phyloP scores from a whole-genome alignment of 2,797 vertebrate species.

The Spinus olivaceus region DNA sequence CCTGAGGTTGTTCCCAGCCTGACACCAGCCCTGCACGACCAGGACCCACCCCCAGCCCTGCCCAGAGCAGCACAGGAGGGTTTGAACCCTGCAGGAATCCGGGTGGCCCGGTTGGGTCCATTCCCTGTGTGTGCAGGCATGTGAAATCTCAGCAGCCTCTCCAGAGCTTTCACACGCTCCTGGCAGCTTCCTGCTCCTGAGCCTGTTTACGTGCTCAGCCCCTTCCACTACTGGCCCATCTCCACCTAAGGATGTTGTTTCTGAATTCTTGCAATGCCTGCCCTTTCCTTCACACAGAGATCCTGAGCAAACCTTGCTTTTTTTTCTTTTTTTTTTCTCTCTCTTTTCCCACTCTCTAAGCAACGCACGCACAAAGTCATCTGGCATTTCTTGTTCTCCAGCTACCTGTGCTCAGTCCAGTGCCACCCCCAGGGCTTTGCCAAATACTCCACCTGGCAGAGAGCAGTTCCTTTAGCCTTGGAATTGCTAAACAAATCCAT shows the following conservation, averaged over 20 bases:
- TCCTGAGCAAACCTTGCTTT: background rate
- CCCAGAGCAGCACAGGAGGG: rapidly evolving
- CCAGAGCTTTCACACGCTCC: background rate
- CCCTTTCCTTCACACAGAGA: background rate
- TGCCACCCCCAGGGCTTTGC: background rate
- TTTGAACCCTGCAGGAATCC: constrained; percentile 12
- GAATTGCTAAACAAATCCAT: background rate
- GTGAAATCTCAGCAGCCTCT: background rate
- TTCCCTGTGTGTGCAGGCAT: background rate
- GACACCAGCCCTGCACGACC: rapidly evolving
- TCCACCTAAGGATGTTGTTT: constrained; percentile 40
- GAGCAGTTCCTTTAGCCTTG: background rate
- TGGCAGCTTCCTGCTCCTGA: background rate
- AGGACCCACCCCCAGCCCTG: background rate
- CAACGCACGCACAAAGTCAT: background rate
- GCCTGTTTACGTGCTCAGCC: background rate
- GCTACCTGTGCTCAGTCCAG: background rate
- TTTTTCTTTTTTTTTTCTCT: background rate
- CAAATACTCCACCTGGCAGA: background rate
- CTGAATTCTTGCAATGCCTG: constrained; percentile 40
- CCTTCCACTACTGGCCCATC: constrained; percentile 7
- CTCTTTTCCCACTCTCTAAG: background rate
- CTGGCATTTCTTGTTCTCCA: background rate
- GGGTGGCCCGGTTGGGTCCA: background rate
- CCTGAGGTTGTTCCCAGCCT: background rate